Conservation (phyloP, 2,113 vertebrate species). For the Oryzias melastigma region DNA sequence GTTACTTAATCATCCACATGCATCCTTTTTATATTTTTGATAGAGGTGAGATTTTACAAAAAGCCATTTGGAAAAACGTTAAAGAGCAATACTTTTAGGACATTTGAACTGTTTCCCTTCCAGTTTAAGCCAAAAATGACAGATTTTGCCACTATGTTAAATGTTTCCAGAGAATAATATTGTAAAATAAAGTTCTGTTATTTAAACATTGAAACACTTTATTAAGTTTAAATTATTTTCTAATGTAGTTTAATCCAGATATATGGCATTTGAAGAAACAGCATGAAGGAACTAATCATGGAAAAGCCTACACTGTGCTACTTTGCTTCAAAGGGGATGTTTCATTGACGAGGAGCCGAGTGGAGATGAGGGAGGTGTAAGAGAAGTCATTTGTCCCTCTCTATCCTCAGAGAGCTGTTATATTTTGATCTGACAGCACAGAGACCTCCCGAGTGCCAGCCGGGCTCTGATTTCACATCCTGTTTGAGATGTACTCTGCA, state of each 20-base stretch:
- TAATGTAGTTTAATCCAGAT: not conserved
- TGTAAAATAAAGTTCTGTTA: too few relatives aligned
- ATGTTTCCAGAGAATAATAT: not conserved
- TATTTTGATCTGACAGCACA: slow-evolving; percentile 19
- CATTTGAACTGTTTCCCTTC: too few relatives aligned
- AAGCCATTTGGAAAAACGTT: too few relatives aligned
- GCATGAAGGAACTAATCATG: slow-evolving; percentile 4
- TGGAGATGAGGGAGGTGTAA: slow-evolving; percentile 5
- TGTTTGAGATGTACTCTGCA: slow-evolving; percentile 24
- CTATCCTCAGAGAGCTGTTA: slow-evolving; percentile 15
- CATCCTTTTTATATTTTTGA: too few relatives aligned
- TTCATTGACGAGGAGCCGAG: slow-evolving; percentile 4
- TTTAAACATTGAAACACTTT: not conserved
- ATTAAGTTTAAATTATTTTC: not conserved
- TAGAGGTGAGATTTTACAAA: too few relatives aligned
- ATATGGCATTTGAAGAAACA: not conserved
- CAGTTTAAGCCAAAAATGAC: not conserved
- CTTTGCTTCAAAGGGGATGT: slow-evolving; percentile 6
- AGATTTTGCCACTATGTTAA: not conserved
- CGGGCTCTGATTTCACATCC: slow-evolving; percentile 27
- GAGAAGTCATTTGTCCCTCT: slow-evolving; percentile 20
- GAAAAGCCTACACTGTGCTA: not conserved
- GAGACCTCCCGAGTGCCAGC: slow-evolving; percentile 23
- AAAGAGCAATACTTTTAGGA: too few relatives aligned
- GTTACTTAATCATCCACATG: too few relatives aligned